These are phyloP conservation scores for Clepsis dumicolana DNA, from an alignment of 2,888 invertebrate species.

Conservation along the genomic window DNA sequence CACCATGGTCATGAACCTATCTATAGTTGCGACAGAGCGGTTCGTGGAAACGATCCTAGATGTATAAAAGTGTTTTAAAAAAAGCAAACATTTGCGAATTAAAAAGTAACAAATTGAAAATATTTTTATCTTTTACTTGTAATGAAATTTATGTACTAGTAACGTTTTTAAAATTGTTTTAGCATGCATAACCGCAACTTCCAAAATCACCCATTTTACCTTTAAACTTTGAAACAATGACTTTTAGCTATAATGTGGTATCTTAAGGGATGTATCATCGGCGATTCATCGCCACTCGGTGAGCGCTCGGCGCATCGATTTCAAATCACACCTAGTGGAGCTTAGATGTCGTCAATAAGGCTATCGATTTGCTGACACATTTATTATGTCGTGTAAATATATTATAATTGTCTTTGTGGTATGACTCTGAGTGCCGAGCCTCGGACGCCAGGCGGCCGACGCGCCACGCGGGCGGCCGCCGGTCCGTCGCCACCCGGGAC, in stretches of 20 bases:
- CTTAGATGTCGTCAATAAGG: conserved; percentile 83
- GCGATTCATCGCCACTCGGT: conserved; percentile 56
- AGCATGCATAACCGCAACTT: conserved; percentile 48
- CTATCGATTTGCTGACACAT: conserved; percentile 83
- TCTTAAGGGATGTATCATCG: conserved; percentile 70
- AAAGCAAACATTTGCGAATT: not conserved
- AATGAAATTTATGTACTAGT: conserved; percentile 40
- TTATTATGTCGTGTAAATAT: conserved; percentile 84
- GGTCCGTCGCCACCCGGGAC: conserved; percentile 52
- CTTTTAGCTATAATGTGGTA: conserved; percentile 77
- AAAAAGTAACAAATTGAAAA: conserved; percentile 18
- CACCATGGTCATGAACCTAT: conserved; percentile 10
- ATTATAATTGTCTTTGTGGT: conserved; percentile 81
- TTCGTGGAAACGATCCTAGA: conserved; percentile 22
- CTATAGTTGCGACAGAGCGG: not conserved
- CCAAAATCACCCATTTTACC: conserved; percentile 34
- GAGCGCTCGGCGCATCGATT: conserved; percentile 74
- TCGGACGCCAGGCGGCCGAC: conserved; percentile 49
- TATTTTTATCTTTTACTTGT: conserved; percentile 33
- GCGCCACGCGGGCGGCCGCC: conserved; percentile 49
- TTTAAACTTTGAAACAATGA: conserved; percentile 38
- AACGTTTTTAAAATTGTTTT: conserved; percentile 46
- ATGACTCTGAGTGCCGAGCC: conserved; percentile 73
- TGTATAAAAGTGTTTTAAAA: conserved; percentile 6
- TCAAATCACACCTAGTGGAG: conserved; percentile 84